phyloP scores from a whole-genome alignment of 2,113 vertebrate species.

The Oncorhynchus mykiss region DNA sequence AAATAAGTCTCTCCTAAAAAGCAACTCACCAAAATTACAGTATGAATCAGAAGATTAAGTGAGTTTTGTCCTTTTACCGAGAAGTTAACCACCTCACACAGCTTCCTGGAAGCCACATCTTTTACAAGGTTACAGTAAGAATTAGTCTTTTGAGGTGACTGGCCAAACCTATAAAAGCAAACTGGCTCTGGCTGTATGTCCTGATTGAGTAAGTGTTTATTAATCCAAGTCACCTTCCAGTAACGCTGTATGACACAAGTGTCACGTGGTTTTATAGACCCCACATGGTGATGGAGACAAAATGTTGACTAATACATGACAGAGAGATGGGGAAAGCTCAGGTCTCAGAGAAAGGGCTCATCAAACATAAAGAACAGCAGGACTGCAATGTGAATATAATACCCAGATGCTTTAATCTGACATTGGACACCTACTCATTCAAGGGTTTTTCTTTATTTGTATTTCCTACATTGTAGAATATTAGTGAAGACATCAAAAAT shows the following conservation, averaged over 20 bases:
- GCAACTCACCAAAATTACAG: not conserved
- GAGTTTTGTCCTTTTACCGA: too few relatives aligned
- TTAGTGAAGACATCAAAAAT: too few relatives aligned
- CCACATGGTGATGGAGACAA: not conserved
- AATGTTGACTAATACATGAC: too few relatives aligned
- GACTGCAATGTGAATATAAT: too few relatives aligned
- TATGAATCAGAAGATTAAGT: not conserved
- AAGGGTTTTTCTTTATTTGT: too few relatives aligned
- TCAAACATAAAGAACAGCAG: not conserved
- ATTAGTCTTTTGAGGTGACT: not conserved
- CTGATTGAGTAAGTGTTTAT: conserved; percentile 8
- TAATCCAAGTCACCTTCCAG: conserved; percentile 16
- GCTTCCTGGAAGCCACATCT: not conserved
- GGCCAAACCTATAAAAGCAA: conserved; percentile 29
- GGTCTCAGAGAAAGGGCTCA: not conserved
- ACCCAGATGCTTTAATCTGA: too few relatives aligned
- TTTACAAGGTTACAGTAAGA: not conserved
- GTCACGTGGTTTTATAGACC: not conserved
- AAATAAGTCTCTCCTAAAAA: not conserved
- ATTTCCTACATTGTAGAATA: too few relatives aligned
- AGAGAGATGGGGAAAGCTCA: not conserved
- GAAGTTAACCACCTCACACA: not conserved
- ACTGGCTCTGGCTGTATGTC: not conserved
- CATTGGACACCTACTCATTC: too few relatives aligned
- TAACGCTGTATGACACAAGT: not conserved